These are phyloP conservation scores for Chondrilla cf. caribensis DNA, from an alignment of 37 sponge, comb jelly and placozoan genomes.

Conservation along the genomic window DNA sequence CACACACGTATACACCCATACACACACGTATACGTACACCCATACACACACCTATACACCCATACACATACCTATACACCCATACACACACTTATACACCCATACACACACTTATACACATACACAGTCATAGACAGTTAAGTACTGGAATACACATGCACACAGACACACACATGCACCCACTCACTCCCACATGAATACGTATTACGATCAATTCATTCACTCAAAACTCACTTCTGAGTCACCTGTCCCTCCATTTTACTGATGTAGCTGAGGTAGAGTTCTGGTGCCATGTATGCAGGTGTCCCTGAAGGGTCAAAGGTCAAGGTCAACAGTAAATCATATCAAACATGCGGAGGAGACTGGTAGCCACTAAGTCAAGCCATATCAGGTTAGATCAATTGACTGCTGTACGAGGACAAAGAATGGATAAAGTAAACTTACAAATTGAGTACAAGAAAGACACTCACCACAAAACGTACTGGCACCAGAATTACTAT, in stretches of 20 bases:
- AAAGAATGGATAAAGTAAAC: too few relatives aligned
- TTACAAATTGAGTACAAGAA: too few relatives aligned
- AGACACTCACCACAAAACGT: constrained; percentile 79
- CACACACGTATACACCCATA: background rate
- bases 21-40: background rate
- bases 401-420: background rate
- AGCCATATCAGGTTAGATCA: too few relatives aligned
- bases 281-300: constrained; percentile 95
- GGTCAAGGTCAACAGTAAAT: background rate
- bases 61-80: background rate
- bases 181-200: background rate
- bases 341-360: too few relatives aligned
- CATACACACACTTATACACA: background rate
- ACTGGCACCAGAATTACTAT: constrained; percentile 42
- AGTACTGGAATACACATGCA: background rate
- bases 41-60: background rate
- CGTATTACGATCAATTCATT: background rate
- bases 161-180: background rate
- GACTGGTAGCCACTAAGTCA: too few relatives aligned
- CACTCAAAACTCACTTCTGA: constrained; percentile 7
- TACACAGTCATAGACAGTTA: background rate
- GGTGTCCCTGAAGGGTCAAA: constrained; percentile 62
- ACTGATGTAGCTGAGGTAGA: constrained; percentile 74
- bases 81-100: background rate
- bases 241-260: constrained; percentile 4